Base-by-base conservation (phyloP, 2,113 vertebrate species). In the Poicephalus gulielmi region DNA sequence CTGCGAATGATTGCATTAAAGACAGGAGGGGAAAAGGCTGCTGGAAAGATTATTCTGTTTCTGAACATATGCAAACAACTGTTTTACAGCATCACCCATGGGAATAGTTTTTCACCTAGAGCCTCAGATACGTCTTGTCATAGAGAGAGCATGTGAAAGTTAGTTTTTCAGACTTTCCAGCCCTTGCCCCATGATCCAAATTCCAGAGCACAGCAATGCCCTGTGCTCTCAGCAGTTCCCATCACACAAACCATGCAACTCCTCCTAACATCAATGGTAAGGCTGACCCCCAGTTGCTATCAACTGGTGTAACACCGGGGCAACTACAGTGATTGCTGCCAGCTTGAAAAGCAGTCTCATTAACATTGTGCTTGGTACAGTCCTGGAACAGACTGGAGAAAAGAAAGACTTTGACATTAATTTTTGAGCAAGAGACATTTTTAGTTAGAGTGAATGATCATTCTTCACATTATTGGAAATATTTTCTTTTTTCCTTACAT, bases 241-340 rank as follows among this genome's bases (percentile, higher is more conserved):
- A 37, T n/a, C 49, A 53, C 44, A 83, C 0, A 1, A 86, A 6
- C 18, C 50, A 10, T 11, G 16, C 37, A 50, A 10, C 3, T 9
- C 5, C 46, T 74, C 41, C 41, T 57, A 46, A 52, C 33, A 16
- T 7, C 5, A 0, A 1, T 4, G 4, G 17, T 49, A 52, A 46
- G 25, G 53, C 10, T 53, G 49, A 44, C 6, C 41, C 50, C 63
- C 25, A 28, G 33, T 37, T 5, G 13, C 18, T 60, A 31, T 31
- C 70, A 67, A 1, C 19, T 2, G 5, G 3, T 52, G 83, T 27
- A 70, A 62, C 18, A 9, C 27, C 49, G 19, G 6, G 23, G 63
- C 41, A 60, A 0, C 2, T 4, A 20, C 68, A 43, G 11, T 0
- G 2, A 53, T 2, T 37, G 25, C 63, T 83, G n/a, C 12, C 53